Evolutionary conservation across 2,113 vertebrate genomes (phyloP).

Genomic region (Alosa alosa): DNA sequence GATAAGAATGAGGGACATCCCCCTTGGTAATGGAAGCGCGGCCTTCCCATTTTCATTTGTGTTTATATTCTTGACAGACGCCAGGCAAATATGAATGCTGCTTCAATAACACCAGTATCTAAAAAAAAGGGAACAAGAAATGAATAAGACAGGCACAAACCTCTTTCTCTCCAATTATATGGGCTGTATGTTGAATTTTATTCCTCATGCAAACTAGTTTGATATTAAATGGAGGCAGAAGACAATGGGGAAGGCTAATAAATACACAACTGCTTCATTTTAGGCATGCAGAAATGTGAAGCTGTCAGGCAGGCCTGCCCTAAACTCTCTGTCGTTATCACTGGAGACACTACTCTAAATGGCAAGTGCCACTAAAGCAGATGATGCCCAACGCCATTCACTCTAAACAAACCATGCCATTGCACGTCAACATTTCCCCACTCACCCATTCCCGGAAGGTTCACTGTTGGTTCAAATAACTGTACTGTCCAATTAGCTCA

Average conservation of each 20-base stretch:
- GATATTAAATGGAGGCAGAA: neutral
- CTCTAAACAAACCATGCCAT: constrained; percentile 40
- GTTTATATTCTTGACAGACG: constrained; percentile 51
- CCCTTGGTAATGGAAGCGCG: constrained; percentile 38
- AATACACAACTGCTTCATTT: neutral
- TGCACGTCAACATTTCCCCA: constrained; percentile 50
- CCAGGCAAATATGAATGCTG: constrained; percentile 49
- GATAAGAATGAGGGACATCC: constrained; percentile 46
- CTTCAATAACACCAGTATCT: neutral
- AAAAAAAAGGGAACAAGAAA: neutral
- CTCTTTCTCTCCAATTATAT: constrained; percentile 48
- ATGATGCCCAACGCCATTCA: neutral
- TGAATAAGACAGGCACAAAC: neutral
- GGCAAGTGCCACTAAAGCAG: neutral
- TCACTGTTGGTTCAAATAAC: constrained; percentile 60
- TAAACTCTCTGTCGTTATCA: neutral
- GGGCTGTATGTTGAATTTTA: constrained; percentile 19
- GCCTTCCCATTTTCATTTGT: constrained; percentile 48
- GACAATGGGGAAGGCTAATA: neutral
- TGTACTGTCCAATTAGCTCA: constrained; percentile 70
- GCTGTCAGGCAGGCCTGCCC: neutral
- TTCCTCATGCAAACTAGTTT: neutral
- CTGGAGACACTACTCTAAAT: neutral
- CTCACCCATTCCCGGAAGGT: constrained; percentile 51
- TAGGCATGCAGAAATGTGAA: neutral